phyloP scores from a whole-genome alignment of 2,888 invertebrate genomes.

The Nephrotoma guestfalica region DNA sequence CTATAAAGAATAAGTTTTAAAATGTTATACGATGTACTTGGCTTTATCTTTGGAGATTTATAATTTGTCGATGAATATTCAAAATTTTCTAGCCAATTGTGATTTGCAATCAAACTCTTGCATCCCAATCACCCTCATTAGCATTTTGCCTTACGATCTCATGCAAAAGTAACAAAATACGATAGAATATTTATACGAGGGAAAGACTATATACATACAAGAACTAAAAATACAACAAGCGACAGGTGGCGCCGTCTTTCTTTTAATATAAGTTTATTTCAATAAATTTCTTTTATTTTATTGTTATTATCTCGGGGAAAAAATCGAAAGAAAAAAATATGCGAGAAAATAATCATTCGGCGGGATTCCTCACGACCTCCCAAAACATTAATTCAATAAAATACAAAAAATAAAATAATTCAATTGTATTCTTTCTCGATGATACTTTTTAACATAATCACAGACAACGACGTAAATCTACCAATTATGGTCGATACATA shows the following conservation, averaged over 20 bases:
- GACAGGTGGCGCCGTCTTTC: slow-evolving; percentile 3
- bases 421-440: neutral
- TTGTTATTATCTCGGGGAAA: neutral
- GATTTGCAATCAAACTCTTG: neutral
- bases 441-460: neutral
- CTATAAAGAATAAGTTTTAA: neutral
- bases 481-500: neutral
- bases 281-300: neutral
- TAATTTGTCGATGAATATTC: neutral
- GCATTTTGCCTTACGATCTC: neutral
- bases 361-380: slow-evolving; percentile 6
- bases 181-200: neutral
- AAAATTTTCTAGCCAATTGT: neutral
- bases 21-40: neutral
- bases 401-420: neutral
- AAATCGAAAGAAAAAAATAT: neutral
- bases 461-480: neutral
- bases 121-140: neutral
- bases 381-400: neutral
- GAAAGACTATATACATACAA: neutral
- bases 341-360: slow-evolving; percentile 3
- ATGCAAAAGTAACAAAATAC: neutral
- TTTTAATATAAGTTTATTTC: neutral
- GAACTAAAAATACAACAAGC: neutral
- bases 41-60: neutral